Percentiles rank a stretch among this genome's conserved stretches.
phyloP scores from a whole-genome alignment of 1,140 invertebrate genomes.

The Diploscapter pachys region DNA sequence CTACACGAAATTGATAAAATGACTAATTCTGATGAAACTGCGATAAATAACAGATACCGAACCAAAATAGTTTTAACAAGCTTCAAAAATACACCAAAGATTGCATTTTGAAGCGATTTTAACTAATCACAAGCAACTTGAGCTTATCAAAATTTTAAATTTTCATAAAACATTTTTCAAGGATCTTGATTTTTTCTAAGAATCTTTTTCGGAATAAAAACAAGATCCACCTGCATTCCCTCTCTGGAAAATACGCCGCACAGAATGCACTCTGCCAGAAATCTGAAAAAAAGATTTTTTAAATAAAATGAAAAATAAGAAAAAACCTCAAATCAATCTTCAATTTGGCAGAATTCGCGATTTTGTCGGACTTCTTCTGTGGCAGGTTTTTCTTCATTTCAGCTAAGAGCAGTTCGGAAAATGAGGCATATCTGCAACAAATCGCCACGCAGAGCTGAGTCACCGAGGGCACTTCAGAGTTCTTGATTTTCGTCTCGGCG shows the following conservation, averaged over 20 bases:
- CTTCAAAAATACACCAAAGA: no score
- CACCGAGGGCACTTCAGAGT: slow-evolving; percentile 24
- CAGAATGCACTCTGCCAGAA: slow-evolving; percentile 32
- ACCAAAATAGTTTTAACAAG: no score
- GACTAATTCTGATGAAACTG: no score
- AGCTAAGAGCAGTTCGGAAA: slow-evolving; percentile 25
- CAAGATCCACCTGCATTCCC: slow-evolving; percentile 26
- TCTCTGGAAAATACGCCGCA: slow-evolving; percentile 36
- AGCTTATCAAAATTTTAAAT: background rate
- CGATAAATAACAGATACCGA: no score
- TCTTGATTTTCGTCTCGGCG: slow-evolving; percentile 37
- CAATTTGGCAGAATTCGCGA: slow-evolving; percentile 35
- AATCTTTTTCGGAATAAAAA: background rate
- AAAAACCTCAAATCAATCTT: slow-evolving; percentile 33
- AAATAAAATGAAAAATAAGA: no score
- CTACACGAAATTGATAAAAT: no score
- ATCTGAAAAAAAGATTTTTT: slow-evolving; percentile 20
- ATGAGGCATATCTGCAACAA: slow-evolving; percentile 22
- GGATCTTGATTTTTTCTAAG: no score
- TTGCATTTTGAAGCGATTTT: no score
- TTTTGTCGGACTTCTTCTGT: slow-evolving; percentile 33
- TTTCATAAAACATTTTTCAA: no score
- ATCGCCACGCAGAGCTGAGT: slow-evolving; percentile 31
- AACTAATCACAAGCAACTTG: no score
- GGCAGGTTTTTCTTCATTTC: slow-evolving; percentile 33